Evolutionary conservation across 1,140 invertebrate genomes (phyloP).

Genomic region (Dendroctonus ponderosae): DNA sequence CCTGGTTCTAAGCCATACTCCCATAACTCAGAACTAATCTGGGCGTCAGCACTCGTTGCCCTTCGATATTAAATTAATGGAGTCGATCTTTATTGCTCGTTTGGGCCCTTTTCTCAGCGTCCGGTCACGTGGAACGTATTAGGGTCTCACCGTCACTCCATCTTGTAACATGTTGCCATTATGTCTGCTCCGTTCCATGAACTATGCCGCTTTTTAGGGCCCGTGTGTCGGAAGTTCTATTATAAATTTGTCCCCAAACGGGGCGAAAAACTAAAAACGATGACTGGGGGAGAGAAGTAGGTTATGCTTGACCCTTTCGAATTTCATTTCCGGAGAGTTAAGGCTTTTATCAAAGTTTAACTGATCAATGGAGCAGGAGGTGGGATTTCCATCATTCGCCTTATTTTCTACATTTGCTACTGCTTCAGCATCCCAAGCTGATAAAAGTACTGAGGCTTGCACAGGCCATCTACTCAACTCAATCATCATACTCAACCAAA

Average conservation of each 20-base stretch:
- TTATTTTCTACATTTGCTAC: too few species aligned
- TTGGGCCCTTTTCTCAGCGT: conserved; percentile 11
- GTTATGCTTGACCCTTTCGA: background rate
- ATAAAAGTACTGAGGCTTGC: too few species aligned
- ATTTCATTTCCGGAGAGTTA: too few species aligned
- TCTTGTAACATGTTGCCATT: conserved; percentile 27
- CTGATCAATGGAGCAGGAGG: too few species aligned
- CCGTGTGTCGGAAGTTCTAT: conserved; percentile 14
- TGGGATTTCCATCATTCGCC: too few species aligned
- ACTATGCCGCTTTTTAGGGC: conserved; percentile 14
- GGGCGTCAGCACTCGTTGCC: conserved; percentile 9
- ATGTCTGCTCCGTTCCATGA: conserved; percentile 16
- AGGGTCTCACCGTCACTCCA: conserved; percentile 18
- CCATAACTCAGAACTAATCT: conserved; percentile 8
- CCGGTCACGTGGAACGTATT: conserved; percentile 20
- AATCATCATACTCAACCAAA: too few species aligned
- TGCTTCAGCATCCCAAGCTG: too few species aligned
- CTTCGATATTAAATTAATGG: conserved; percentile 26
- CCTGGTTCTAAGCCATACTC: background rate
- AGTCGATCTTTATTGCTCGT: conserved; percentile 23
- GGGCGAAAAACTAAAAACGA: conserved; percentile 1
- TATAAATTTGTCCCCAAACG: conserved; percentile 11
- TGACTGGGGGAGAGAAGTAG: background rate
- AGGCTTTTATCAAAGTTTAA: too few species aligned
- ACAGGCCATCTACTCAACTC: too few species aligned